phyloP scores from a whole-genome alignment of 2,113 vertebrate species.

The Microcebus griseorufus region DNA sequence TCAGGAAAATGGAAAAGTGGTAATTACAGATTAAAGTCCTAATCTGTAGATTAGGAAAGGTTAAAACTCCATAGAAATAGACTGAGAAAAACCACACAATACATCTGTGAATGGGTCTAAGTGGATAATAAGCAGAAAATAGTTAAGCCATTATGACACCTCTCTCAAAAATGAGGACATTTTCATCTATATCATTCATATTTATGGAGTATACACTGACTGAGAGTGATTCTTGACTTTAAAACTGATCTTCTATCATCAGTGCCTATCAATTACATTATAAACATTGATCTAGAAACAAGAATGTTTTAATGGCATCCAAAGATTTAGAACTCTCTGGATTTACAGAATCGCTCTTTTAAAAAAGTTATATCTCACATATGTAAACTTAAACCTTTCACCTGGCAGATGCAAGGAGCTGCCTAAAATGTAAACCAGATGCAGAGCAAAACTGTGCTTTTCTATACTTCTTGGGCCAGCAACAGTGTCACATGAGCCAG shows the following conservation, averaged over 20 bases:
- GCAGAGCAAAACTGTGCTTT: background rate
- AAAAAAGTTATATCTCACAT: background rate
- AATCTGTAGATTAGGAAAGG: background rate
- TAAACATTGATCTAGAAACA: background rate
- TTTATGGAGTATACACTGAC: background rate
- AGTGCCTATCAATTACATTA: background rate
- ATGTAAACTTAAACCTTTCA: background rate
- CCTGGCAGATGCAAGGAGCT: background rate
- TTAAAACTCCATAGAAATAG: background rate
- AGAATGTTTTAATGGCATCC: background rate
- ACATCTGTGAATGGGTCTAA: background rate
- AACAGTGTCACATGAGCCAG: background rate
- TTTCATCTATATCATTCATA: background rate
- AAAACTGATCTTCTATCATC: background rate
- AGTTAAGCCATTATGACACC: background rate
- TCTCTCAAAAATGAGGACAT: background rate
- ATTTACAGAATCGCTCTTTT: conserved; percentile 10
- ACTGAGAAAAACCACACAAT: background rate
- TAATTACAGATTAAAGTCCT: background rate
- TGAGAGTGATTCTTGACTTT: conserved; percentile 7
- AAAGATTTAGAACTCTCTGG: conserved; percentile 5
- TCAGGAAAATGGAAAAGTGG: background rate
- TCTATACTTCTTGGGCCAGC: background rate
- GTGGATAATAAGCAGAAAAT: background rate
- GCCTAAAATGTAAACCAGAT: background rate